phyloP scores from a whole-genome alignment of 53 echinoderm and acorn worm species.

The Apostichopus leukothele region DNA sequence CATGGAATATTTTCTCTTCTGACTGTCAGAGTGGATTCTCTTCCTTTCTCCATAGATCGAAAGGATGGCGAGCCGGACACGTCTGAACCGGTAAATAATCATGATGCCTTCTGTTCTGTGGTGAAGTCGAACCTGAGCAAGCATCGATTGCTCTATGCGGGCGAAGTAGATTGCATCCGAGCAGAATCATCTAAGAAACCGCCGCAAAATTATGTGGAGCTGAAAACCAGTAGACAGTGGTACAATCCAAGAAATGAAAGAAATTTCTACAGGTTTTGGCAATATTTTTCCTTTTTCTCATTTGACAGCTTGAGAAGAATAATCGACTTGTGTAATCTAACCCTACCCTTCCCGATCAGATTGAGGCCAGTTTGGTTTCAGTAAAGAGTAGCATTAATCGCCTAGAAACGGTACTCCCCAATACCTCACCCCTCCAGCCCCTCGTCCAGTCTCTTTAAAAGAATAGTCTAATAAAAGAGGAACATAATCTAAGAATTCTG shows the following conservation, averaged over 20 bases:
- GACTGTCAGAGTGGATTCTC: background rate
- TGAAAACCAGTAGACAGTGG: constrained; percentile 83
- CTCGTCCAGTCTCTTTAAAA: no score
- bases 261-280: constrained; percentile 75
- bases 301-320: no score
- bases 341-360: no score
- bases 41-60: constrained; percentile 51
- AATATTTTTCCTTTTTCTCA: background rate
- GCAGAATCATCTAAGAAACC: constrained; percentile 49
- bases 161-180: constrained; percentile 80
- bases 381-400: no score
- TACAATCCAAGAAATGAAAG: constrained; percentile 72
- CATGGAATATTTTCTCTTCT: background rate
- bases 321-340: no score
- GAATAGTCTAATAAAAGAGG: no score
- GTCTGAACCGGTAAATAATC: constrained; percentile 67
- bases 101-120: constrained; percentile 81
- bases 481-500: no score
- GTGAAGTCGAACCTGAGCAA: constrained; percentile 60
- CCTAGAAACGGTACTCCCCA: no score
- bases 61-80: constrained; percentile 66
- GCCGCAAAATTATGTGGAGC: constrained; percentile 74
- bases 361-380: no score
- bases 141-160: constrained; percentile 71
- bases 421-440: no score